Conservation (phyloP, 2,888 invertebrate species). For the Agelastica alni region DNA sequence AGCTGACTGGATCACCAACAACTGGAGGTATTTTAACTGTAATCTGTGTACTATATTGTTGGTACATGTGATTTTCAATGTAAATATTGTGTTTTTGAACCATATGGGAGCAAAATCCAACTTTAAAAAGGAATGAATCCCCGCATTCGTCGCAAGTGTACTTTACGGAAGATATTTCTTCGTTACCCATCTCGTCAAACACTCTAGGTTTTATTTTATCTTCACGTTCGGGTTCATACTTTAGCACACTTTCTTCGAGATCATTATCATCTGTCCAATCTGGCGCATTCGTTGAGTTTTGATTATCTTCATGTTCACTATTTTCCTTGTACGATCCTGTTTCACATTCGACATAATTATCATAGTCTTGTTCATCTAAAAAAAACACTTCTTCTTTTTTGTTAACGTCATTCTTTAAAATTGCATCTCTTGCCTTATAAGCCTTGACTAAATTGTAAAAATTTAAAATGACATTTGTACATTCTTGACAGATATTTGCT, state of each 20-base stretch:
- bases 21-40: constrained; percentile 23
- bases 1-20: constrained; percentile 13
- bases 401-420: constrained; percentile 2
- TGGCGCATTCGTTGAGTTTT: neutral
- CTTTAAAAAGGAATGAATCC: constrained; percentile 26
- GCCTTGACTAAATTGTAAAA: constrained; percentile 19
- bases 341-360: constrained; percentile 26
- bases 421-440: constrained; percentile 15
- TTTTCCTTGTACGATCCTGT: constrained; percentile 19
- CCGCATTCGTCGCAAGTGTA: constrained; percentile 27
- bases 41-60: constrained; percentile 24
- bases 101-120: constrained; percentile 30
- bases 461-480: constrained; percentile 21
- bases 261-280: constrained; percentile 1
- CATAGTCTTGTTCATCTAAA: constrained; percentile 27
- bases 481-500: constrained; percentile 23
- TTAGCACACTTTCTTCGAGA: neutral
- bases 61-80: constrained; percentile 18
- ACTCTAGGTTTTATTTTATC: constrained; percentile 10
- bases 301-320: constrained; percentile 12
- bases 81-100: constrained; percentile 25
- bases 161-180: constrained; percentile 21
- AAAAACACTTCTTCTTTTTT: constrained; percentile 25
- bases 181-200: constrained; percentile 21
- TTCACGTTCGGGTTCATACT: constrained; percentile 8